phyloP scores from a whole-genome alignment of 2,888 invertebrate species.

The Calameuta filiformis region DNA sequence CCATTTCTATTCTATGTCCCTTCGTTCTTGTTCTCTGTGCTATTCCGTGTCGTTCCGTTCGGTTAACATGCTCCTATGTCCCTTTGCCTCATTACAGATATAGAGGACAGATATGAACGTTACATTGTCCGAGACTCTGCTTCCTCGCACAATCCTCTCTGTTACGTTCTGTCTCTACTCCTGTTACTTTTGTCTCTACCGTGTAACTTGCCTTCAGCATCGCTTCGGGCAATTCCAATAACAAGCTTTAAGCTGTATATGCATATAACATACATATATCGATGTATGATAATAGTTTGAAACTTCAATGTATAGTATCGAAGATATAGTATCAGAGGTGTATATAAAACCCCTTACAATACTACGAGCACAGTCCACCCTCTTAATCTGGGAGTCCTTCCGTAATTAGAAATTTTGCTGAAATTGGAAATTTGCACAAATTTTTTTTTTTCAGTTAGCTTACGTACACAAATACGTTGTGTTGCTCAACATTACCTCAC shows the following conservation, averaged over 20 bases:
- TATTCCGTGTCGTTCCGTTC: neutral
- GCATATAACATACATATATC: neutral
- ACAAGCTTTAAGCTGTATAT: slow-evolving; percentile 32
- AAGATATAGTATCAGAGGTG: neutral
- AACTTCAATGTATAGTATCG: neutral
- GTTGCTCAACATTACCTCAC: too few relatives aligned
- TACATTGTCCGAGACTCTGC: slow-evolving; percentile 22
- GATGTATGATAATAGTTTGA: neutral
- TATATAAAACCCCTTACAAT: too few relatives aligned
- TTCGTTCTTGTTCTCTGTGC: neutral
- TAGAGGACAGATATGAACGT: slow-evolving; percentile 25
- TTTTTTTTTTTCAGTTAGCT: too few relatives aligned
- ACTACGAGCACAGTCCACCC: too few relatives aligned
- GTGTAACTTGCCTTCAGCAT: slow-evolving; percentile 6
- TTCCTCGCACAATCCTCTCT: neutral
- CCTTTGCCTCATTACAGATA: slow-evolving; percentile 25
- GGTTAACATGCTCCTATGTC: neutral
- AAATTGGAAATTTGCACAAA: too few relatives aligned
- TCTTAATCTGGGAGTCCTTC: too few relatives aligned
- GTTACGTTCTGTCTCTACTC: slow-evolving; percentile 15
- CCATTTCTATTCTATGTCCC: slow-evolving; percentile 3
- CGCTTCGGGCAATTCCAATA: slow-evolving; percentile 37
- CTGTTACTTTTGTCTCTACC: slow-evolving; percentile 10
- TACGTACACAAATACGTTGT: too few relatives aligned
- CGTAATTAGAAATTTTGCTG: too few relatives aligned